phyloP scores from a whole-genome alignment of 2,888 invertebrate species.

The Lycia hirtaria region DNA sequence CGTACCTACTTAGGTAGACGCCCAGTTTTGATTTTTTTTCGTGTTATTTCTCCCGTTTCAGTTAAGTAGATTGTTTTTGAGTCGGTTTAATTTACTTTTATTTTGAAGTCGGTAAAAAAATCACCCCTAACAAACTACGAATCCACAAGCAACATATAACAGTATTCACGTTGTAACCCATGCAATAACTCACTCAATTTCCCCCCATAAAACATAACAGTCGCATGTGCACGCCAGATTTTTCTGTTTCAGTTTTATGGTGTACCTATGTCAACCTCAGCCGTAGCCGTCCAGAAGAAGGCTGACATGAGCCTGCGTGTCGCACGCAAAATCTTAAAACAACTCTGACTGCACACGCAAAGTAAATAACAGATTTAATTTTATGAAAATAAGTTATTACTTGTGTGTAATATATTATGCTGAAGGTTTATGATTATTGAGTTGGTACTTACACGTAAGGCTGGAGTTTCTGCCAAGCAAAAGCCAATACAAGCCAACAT shows the following conservation, averaged over 20 bases:
- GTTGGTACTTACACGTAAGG: neutral
- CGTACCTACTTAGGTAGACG: too few species aligned
- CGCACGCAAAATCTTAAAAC: constrained; percentile 69
- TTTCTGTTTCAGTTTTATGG: constrained; percentile 40
- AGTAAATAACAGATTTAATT: constrained; percentile 55
- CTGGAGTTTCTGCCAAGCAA: neutral
- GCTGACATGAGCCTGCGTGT: constrained; percentile 65
- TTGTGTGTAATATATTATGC: neutral
- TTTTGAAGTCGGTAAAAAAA: too few species aligned
- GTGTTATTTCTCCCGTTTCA: too few species aligned
- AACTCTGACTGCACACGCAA: constrained; percentile 57
- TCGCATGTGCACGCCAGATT: constrained; percentile 46
- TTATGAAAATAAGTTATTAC: constrained; percentile 34
- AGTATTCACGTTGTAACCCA: constrained; percentile 16
- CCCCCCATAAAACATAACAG: constrained; percentile 37
- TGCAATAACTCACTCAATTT: constrained; percentile 32
- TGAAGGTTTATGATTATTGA: neutral
- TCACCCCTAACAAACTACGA: neutral
- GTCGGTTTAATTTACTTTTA: too few species aligned
- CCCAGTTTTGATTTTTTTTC: too few species aligned
- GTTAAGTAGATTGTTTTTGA: too few species aligned
- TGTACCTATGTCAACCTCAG: constrained; percentile 21
- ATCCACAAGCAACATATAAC: neutral
- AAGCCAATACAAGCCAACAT: too few species aligned
- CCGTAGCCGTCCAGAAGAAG: neutral